Percentiles rank a stretch among this genome's conserved stretches.
Conservation (phyloP, 1,140 invertebrate species). For the Agrilus planipennis region DNA sequence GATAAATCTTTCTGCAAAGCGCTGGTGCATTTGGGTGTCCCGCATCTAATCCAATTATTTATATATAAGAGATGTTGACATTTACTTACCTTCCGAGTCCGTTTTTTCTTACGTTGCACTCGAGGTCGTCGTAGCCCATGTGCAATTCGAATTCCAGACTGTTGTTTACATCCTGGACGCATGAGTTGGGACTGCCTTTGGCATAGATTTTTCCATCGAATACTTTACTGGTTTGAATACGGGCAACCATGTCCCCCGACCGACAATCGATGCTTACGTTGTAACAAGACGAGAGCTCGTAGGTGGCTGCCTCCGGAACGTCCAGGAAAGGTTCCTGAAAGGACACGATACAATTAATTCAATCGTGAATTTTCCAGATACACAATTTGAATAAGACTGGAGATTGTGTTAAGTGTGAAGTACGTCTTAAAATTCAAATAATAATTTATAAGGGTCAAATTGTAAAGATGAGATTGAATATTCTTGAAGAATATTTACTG, state of each 20-base stretch:
- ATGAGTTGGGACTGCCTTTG: conserved; percentile 83
- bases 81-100: conserved; percentile 68
- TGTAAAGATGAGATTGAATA: no score
- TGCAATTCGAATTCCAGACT: conserved; percentile 76
- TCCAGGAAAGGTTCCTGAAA: conserved; percentile 75
- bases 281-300: conserved; percentile 87
- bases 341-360: no score
- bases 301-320: conserved; percentile 78
- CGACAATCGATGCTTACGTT: conserved; percentile 88
- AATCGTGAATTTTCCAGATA: no score
- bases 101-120: conserved; percentile 79
- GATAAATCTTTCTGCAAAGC: no score
- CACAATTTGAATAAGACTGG: no score
- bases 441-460: no score
- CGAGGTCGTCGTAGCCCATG: conserved; percentile 84
- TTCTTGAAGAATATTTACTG: no score
- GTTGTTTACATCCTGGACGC: conserved; percentile 73
- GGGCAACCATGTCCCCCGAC: conserved; percentile 83
- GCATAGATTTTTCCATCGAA: conserved; percentile 92
- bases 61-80: no score
- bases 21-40: no score
- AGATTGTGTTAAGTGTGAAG: no score
- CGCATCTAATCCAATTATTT: no score
- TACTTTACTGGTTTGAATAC: conserved; percentile 80
- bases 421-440: no score